Evolutionary conservation across 2,888 invertebrate species (phyloP).

Genomic region (Argyresthia goedartella): DNA sequence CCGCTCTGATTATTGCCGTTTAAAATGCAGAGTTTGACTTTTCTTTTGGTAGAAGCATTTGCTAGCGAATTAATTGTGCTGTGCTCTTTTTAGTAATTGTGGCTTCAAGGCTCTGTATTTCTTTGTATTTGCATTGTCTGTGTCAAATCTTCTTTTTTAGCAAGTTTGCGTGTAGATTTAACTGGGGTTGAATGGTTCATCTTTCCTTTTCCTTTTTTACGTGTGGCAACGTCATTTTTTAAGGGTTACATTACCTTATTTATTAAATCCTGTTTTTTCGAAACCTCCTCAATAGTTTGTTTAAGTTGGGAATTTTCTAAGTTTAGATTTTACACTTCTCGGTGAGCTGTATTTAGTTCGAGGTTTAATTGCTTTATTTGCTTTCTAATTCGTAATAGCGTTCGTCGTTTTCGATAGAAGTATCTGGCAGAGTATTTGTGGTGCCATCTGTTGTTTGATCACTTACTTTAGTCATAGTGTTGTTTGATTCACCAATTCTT

Average conservation of each 20-base stretch:
- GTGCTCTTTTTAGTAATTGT: background rate
- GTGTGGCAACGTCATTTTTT: background rate
- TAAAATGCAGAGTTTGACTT: background rate
- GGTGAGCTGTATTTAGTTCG: background rate
- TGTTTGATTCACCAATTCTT: background rate
- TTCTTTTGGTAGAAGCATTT: background rate
- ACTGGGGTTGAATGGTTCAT: background rate
- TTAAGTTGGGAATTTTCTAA: background rate
- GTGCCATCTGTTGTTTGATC: background rate
- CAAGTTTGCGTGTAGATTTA: background rate
- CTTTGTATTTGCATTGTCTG: background rate
- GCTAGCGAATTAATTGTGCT: background rate
- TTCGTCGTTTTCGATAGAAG: background rate
- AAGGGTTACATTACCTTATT: background rate
- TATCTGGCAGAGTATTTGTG: background rate
- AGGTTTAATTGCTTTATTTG: background rate
- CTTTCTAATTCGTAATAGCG: background rate
- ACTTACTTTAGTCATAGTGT: background rate
- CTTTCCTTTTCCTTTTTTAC: background rate
- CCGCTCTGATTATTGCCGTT: background rate
- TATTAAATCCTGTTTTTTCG: background rate
- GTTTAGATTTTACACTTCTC: background rate
- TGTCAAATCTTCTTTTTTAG: background rate
- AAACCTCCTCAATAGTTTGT: background rate
- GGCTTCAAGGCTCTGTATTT: no score